A percentile compares a stretch with the other conserved stretches of the same genome.
Conservation (phyloP, 2,888 invertebrate species). For the Callinectes sapidus region DNA sequence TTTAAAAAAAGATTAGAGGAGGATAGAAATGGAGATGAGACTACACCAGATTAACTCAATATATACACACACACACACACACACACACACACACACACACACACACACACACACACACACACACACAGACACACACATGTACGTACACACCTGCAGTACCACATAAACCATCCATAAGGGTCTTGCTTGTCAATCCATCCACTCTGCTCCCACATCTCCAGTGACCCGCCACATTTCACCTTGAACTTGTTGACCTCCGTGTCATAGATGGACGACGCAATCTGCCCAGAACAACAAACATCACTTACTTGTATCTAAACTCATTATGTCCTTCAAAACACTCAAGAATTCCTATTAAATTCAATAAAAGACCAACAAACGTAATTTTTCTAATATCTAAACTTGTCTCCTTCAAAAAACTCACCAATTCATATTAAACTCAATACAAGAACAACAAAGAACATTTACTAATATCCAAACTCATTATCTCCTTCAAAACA, state of each 20-base stretch:
- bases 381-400: too few relatives aligned
- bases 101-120: neutral
- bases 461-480: too few relatives aligned
- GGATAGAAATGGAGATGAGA: too few relatives aligned
- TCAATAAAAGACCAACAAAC: neutral
- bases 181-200: conserved; percentile 69
- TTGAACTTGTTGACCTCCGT: conserved; percentile 62
- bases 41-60: too few relatives aligned
- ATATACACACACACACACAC: neutral
- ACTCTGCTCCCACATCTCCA: conserved; percentile 69
- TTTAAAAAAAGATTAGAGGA: too few relatives aligned
- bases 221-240: conserved; percentile 65
- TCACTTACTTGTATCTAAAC: too few relatives aligned
- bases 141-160: conserved; percentile 68
- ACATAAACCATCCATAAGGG: conserved; percentile 71
- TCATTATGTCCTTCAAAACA: too few relatives aligned
- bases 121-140: neutral
- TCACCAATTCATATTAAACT: too few relatives aligned
- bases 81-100: neutral
- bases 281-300: neutral
- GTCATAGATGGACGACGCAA: conserved; percentile 61
- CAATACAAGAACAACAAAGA: neutral
- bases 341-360: too few relatives aligned
- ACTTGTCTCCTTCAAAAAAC: too few relatives aligned
- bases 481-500: neutral